A percentile compares a stretch with the other conserved stretches of the same genome.
Evolutionary conservation across 1,140 invertebrate species (phyloP).

Genomic region (Steinernema khuongi): DNA sequence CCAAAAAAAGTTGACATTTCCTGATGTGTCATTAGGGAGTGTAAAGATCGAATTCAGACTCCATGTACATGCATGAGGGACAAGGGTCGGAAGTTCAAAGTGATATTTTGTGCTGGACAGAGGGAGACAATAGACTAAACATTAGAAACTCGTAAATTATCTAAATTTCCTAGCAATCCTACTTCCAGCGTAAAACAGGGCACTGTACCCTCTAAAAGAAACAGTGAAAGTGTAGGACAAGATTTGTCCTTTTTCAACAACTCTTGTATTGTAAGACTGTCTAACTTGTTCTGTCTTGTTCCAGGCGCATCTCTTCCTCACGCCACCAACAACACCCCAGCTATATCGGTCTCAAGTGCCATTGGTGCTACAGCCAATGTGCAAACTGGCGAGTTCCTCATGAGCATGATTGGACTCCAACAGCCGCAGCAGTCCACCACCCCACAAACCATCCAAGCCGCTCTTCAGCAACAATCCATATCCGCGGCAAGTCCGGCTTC

Average conservation of each 20-base stretch:
- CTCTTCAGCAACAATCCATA: neutral
- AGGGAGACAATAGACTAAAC: neutral
- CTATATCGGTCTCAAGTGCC: neutral
- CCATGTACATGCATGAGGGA: too few relatives aligned
- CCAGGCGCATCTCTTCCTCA: constrained; percentile 14
- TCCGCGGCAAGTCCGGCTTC: constrained; percentile 18
- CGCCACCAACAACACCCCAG: constrained; percentile 1
- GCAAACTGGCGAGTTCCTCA: constrained; percentile 17
- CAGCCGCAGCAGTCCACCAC: neutral
- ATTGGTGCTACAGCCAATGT: constrained; percentile 23
- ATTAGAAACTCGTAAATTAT: too few relatives aligned
- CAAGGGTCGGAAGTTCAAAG: too few relatives aligned
- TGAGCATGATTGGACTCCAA: constrained; percentile 26
- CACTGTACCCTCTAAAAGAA: too few relatives aligned
- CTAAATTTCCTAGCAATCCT: too few relatives aligned
- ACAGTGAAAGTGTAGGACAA: too few relatives aligned
- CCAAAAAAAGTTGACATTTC: too few relatives aligned
- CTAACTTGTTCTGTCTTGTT: constrained; percentile 19
- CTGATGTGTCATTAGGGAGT: too few relatives aligned
- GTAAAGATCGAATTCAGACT: too few relatives aligned
- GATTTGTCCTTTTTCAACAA: too few relatives aligned
- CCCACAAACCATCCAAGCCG: neutral
- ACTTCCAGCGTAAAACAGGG: too few relatives aligned
- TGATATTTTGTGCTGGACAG: neutral
- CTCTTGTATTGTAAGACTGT: too few relatives aligned